Evolutionary conservation across 2,888 invertebrate genomes (phyloP).

Genomic region (Hirtodrosophila alboralis): DNA sequence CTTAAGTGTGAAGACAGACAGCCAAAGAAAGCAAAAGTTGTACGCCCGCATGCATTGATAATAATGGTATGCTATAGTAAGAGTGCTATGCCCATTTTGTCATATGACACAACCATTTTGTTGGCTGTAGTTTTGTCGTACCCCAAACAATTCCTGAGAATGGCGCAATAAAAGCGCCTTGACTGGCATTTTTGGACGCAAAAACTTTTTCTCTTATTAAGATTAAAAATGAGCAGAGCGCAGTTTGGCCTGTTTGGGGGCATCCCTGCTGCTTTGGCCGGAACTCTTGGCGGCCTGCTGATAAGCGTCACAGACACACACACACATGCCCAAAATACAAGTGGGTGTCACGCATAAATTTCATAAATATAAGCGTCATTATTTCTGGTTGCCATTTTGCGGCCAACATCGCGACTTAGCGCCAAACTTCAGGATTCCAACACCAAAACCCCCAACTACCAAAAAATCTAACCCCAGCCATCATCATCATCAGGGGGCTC

Average conservation of each 20-base stretch:
- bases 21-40: slow-evolving; percentile 63
- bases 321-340: slow-evolving; percentile 40
- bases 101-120: slow-evolving; percentile 50
- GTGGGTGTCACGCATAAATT: slow-evolving; percentile 82
- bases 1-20: slow-evolving; percentile 39
- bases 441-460: background rate
- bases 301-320: slow-evolving; percentile 54
- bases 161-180: slow-evolving; percentile 54
- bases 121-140: slow-evolving; percentile 32
- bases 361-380: slow-evolving; percentile 80
- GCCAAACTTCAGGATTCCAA: slow-evolving; percentile 1
- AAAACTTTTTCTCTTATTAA: slow-evolving; percentile 75
- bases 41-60: slow-evolving; percentile 59
- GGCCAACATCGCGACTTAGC: slow-evolving; percentile 64
- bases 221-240: slow-evolving; percentile 74
- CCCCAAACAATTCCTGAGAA: background rate
- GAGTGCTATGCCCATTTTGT: slow-evolving; percentile 34
- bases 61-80: slow-evolving; percentile 34
- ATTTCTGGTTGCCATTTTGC: slow-evolving; percentile 70
- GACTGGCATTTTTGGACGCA: slow-evolving; percentile 25
- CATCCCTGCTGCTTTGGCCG: slow-evolving; percentile 17
- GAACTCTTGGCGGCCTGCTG: slow-evolving; percentile 64
- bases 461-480: background rate
- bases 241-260: slow-evolving; percentile 36
- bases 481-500: slow-evolving; percentile 12